These are phyloP conservation scores for Mustelus asterias DNA, from an alignment of 2,113 vertebrate genomes.

Conservation along the genomic window DNA sequence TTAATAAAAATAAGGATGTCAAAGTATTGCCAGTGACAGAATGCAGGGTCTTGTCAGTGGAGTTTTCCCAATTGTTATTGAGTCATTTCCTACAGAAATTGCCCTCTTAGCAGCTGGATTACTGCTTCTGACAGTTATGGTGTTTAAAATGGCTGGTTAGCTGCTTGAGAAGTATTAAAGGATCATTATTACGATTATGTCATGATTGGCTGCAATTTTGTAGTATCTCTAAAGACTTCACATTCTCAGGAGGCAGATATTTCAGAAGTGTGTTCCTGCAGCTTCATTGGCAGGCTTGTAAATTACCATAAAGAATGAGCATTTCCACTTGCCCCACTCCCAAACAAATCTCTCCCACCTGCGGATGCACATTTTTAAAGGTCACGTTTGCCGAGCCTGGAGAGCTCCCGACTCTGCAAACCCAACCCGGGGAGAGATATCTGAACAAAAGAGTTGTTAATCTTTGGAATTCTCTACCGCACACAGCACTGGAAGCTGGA, in stretches of 20 bases:
- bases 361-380: no score
- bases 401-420: no score
- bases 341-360: no score
- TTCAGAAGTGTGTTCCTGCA: not conserved
- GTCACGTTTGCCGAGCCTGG: no score
- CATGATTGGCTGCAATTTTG: slow-evolving; percentile 17
- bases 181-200: not conserved
- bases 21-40: not conserved
- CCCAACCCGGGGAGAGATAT: no score
- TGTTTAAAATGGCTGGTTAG: not conserved
- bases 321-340: not conserved
- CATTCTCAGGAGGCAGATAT: slow-evolving; percentile 6
- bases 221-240: not conserved
- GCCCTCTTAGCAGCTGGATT: not conserved
- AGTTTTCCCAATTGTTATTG: slow-evolving; percentile 2
- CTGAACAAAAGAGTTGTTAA: no score
- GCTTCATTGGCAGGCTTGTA: not conserved
- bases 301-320: not conserved
- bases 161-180: not conserved
- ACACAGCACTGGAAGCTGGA: no score
- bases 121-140: not conserved
- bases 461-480: no score
- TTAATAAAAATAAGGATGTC: not conserved
- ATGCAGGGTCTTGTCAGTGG: not conserved
- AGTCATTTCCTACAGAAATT: not conserved